These are phyloP conservation scores for Lytechinus variegatus DNA, from an alignment of 35 echinoderm and acorn worm species.

Conservation along the genomic window DNA sequence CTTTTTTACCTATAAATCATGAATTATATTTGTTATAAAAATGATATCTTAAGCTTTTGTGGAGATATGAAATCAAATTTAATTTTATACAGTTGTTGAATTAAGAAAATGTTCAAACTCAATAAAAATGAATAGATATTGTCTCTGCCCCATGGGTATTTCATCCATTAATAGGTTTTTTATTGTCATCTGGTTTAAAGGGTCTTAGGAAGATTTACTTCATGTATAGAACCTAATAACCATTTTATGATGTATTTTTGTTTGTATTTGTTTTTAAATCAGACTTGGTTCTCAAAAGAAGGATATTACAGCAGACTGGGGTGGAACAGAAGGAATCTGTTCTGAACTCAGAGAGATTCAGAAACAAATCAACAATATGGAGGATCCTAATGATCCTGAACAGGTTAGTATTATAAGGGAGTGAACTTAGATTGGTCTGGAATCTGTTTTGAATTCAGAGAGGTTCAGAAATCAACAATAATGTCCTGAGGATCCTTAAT, in stretches of 20 bases:
- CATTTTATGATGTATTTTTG: neutral
- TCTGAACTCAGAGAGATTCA: slow-evolving; percentile 95
- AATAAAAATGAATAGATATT: neutral
- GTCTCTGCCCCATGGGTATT: neutral
- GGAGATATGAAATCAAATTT: too few relatives aligned
- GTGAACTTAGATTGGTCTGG: too few relatives aligned
- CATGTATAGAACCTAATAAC: neutral
- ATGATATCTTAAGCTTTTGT: too few relatives aligned
- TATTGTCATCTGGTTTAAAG: too few relatives aligned
- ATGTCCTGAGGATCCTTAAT: too few relatives aligned
- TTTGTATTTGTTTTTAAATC: slow-evolving; percentile 11
- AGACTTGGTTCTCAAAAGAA: slow-evolving; percentile 77
- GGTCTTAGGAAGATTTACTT: too few relatives aligned
- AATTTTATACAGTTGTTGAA: too few relatives aligned
- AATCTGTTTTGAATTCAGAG: too few relatives aligned
- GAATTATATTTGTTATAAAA: too few relatives aligned
- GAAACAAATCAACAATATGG: slow-evolving; percentile 94
- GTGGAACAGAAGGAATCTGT: slow-evolving; percentile 92
- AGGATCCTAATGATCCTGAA: slow-evolving; percentile 85
- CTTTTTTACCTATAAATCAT: too few relatives aligned
- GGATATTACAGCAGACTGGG: slow-evolving; percentile 97
- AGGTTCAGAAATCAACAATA: too few relatives aligned
- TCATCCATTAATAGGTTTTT: neutral
- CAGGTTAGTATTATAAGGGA: slow-evolving; percentile 52
- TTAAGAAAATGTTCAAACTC: neutral